phyloP scores from a whole-genome alignment of 2,113 vertebrate species.

The Leucopsar rothschildi region DNA sequence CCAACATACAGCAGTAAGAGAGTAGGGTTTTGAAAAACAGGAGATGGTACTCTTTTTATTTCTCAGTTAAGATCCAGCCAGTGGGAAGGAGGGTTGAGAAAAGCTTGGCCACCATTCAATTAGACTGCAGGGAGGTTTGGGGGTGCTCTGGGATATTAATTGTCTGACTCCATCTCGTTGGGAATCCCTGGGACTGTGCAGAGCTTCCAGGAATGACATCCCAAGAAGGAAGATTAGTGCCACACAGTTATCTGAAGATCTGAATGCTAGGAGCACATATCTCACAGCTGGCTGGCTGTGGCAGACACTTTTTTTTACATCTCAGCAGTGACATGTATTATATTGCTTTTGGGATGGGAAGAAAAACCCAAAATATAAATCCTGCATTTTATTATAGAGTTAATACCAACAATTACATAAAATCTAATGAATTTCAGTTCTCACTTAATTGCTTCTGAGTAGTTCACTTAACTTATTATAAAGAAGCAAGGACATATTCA shows the following conservation, averaged over 20 bases:
- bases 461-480: constrained; percentile 80
- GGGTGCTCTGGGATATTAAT: background rate
- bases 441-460: constrained; percentile 78
- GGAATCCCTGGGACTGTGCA: background rate
- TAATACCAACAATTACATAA: constrained; percentile 79
- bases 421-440: constrained; percentile 80
- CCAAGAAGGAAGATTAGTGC: background rate
- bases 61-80: background rate
- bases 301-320: background rate
- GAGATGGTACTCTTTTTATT: background rate
- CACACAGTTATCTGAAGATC: background rate
- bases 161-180: background rate
- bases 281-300: background rate
- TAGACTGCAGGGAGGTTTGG: background rate
- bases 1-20: background rate
- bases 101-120: background rate
- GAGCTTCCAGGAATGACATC: background rate
- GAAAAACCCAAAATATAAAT: constrained; percentile 50
- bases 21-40: background rate
- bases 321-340: background rate
- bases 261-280: background rate
- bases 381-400: constrained; percentile 72
- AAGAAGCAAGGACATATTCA: constrained; percentile 76
- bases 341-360: constrained; percentile 49
- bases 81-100: background rate